Conservation (phyloP, 2,797 vertebrate genomes). For the Acanthiza pusilla region DNA sequence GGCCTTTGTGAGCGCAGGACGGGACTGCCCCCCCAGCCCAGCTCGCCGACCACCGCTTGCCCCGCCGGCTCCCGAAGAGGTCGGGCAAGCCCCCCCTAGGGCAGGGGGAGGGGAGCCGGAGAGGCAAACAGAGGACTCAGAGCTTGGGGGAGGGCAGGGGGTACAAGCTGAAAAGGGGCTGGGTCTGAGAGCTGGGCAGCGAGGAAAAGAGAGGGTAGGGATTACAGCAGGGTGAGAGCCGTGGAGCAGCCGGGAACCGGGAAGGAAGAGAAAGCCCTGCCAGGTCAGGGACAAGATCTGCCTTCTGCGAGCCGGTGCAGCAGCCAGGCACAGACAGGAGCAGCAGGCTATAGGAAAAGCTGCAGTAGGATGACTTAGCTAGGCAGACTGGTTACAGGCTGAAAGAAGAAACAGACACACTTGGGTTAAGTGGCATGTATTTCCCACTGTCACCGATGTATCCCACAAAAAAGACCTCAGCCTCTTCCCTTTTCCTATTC, state of each 20-base stretch:
- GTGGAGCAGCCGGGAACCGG: neutral
- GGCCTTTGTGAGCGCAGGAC: neutral
- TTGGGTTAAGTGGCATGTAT: neutral
- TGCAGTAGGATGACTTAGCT: neutral
- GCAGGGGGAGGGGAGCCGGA: neutral
- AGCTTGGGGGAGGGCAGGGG: neutral
- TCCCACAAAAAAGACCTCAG: neutral
- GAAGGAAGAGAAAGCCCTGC: neutral
- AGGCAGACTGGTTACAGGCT: neutral
- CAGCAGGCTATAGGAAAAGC: neutral
- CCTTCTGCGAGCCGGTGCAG: neutral
- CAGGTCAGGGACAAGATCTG: neutral
- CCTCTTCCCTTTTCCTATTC: constrained; percentile 11
- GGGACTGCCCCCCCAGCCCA: neutral
- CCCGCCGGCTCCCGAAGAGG: neutral
- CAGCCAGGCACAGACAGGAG: neutral
- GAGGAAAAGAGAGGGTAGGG: neutral
- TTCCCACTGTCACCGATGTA: neutral
- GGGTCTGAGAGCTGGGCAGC: neutral
- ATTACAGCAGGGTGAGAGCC: neutral
- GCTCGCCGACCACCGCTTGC: neutral
- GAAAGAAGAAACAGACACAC: neutral
- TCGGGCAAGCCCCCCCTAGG: neutral
- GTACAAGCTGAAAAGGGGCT: neutral
- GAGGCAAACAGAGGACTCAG: neutral